These are phyloP conservation scores for Auanema sp. DNA, from an alignment of 2,888 invertebrate species.

Conservation along the genomic window DNA sequence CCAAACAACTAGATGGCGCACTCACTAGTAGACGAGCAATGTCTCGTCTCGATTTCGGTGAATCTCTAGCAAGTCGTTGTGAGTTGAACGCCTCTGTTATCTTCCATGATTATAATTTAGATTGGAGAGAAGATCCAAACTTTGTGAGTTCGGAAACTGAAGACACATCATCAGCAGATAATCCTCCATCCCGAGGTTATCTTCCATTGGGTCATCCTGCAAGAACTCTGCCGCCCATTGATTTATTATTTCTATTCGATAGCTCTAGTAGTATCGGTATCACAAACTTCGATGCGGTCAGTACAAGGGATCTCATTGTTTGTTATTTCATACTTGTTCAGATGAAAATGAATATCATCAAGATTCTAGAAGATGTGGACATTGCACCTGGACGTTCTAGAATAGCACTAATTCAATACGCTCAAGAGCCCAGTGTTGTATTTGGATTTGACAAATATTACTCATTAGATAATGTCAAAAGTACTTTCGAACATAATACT, in stretches of 20 bases:
- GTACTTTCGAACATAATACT: conserved; percentile 24
- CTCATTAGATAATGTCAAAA: conserved; percentile 39
- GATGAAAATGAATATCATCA: conserved; percentile 46
- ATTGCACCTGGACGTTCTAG: conserved; percentile 56
- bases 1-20: not conserved
- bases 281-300: conserved; percentile 51
- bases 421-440: conserved; percentile 54
- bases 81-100: not conserved
- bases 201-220: conserved; percentile 52
- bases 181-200: conserved; percentile 16
- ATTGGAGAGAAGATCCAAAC: conserved; percentile 2
- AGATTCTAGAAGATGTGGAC: conserved; percentile 52
- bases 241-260: conserved; percentile 55
- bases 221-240: conserved; percentile 55
- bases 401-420: conserved; percentile 50
- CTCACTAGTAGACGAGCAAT: not conserved
- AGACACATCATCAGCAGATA: not conserved
- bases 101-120: not conserved
- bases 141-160: not conserved
- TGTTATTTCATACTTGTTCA: too few species aligned
- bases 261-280: conserved; percentile 55
- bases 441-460: conserved; percentile 60
- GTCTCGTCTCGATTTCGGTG: not conserved
- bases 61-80: conserved; percentile 3
- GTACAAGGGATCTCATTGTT: too few species aligned